Conservation (phyloP, 1,140 invertebrate genomes). For the Lordiphosa mommai region DNA sequence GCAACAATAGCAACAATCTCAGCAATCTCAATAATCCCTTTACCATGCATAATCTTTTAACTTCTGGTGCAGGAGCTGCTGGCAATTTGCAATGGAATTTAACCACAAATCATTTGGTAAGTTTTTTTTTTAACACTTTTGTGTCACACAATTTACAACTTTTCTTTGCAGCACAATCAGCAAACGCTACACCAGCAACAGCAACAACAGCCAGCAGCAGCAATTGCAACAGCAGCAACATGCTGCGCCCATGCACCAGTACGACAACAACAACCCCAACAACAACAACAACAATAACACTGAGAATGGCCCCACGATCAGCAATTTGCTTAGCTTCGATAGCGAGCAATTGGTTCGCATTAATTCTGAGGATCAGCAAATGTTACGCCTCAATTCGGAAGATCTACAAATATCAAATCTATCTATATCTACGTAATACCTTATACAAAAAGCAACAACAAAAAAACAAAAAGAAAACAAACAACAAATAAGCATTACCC, state of each 20-base stretch:
- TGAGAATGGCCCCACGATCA: conserved; percentile 70
- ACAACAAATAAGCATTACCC: conserved; percentile 21
- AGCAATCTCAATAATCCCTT: conserved; percentile 76
- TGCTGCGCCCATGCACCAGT: conserved; percentile 6
- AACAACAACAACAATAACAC: conserved; percentile 37
- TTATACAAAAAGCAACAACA: conserved; percentile 5
- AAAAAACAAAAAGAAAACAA: neutral
- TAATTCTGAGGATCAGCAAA: conserved; percentile 80
- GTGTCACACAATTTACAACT: neutral
- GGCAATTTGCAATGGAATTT: conserved; percentile 67
- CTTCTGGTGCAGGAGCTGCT: conserved; percentile 31
- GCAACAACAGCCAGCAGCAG: conserved; percentile 35
- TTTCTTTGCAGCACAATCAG: conserved; percentile 41
- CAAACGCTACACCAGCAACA: conserved; percentile 49
- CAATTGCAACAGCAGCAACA: conserved; percentile 32
- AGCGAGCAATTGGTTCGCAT: conserved; percentile 80
- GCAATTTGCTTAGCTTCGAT: conserved; percentile 80
- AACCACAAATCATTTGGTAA: conserved; percentile 64
- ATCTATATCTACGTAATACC: conserved; percentile 75
- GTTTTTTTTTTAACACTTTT: neutral
- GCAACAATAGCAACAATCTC: conserved; percentile 56
- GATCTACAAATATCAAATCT: conserved; percentile 78
- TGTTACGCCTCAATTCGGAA: conserved; percentile 79
- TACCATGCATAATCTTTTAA: conserved; percentile 69
- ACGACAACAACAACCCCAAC: conserved; percentile 28